Evolutionary conservation across 2,888 invertebrate species (phyloP).

Genomic region (Euproctis similis): DNA sequence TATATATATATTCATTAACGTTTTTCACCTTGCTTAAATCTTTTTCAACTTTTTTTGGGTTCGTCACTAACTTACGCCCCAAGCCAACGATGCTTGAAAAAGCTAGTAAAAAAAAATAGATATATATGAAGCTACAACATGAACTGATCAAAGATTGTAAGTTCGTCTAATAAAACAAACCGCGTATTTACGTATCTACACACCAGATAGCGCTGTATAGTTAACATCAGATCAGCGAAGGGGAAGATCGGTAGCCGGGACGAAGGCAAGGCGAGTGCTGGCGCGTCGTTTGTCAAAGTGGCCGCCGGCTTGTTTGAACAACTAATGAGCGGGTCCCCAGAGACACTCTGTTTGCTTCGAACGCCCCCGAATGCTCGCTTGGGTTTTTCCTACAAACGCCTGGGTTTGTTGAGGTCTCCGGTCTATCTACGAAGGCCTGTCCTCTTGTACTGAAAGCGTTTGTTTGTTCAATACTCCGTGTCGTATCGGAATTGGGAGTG

Average conservation of each 20-base stretch:
- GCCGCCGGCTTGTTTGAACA: constrained; percentile 71
- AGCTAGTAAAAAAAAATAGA: no score
- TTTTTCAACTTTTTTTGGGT: no score
- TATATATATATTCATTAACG: no score
- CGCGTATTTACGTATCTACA: constrained; percentile 52
- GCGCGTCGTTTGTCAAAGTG: constrained; percentile 69
- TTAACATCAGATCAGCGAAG: constrained; percentile 59
- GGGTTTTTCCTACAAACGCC: constrained; percentile 56
- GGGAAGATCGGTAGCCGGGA: constrained; percentile 53
- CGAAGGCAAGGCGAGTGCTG: constrained; percentile 40
- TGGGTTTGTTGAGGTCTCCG: constrained; percentile 38
- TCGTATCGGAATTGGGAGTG: constrained; percentile 54
- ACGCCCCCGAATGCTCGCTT: constrained; percentile 29
- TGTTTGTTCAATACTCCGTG: constrained; percentile 51
- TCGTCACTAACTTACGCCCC: no score
- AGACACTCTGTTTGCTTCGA: constrained; percentile 65
- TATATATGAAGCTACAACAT: constrained; percentile 10
- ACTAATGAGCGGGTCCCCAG: constrained; percentile 73
- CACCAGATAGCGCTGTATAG: constrained; percentile 52
- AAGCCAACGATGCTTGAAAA: no score
- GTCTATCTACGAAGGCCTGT: constrained; percentile 10
- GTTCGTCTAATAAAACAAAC: constrained; percentile 41
- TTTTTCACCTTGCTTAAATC: no score
- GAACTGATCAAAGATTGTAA: constrained; percentile 25
- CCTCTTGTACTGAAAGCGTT: constrained; percentile 19